Evolutionary conservation across 2,113 vertebrate genomes (phyloP), one percentile per base, ranked within the genome.

Genomic region (Nibea coibor): DNA sequence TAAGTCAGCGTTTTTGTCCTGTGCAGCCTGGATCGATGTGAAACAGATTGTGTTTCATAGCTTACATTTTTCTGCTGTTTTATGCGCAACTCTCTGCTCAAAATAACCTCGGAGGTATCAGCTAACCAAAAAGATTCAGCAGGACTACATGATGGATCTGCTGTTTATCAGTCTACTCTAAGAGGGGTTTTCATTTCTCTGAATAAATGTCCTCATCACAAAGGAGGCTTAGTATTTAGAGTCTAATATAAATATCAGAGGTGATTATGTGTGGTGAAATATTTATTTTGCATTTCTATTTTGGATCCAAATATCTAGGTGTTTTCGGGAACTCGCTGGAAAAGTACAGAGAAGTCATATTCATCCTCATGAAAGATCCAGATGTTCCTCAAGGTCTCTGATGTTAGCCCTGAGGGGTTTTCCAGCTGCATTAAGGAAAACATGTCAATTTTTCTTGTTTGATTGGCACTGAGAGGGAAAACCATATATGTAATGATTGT

Each of bases 21-120:
- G 7, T 57, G n/a, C 2, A 50, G 50, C 3, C 19, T 66, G 69
- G 73, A 75, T 86, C 78, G 3, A 80, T 82, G 16, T 42, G 53
- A 74, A 74, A 47, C 16, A 72, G 73, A 81, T 83, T 85, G 19
- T 12, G 19, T 85, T 86, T 51, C 74, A 80, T 28, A 20, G 35
- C 2, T 10, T 15, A 22, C 43, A 26, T 39, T 65, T 17, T 72
- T 70, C 58, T n/a, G 54, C 58, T 67, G 45, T 71, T 61, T 28
- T 17, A 65, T 57, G 74, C 39, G 1, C 50, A 82, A 26, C 20
- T 26, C 31, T 47, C 59, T 4, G 72, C 63, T 83, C 2, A 53
- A 77, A 89, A 85, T 89, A 86, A 76, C 78, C 68, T 7, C 39
- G 17, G 66, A 4, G 43, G 19, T 82, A 85, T 87, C 71, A 62